phyloP scores from a whole-genome alignment of 2,797 vertebrate genomes.

The Anguilla anguilla region DNA sequence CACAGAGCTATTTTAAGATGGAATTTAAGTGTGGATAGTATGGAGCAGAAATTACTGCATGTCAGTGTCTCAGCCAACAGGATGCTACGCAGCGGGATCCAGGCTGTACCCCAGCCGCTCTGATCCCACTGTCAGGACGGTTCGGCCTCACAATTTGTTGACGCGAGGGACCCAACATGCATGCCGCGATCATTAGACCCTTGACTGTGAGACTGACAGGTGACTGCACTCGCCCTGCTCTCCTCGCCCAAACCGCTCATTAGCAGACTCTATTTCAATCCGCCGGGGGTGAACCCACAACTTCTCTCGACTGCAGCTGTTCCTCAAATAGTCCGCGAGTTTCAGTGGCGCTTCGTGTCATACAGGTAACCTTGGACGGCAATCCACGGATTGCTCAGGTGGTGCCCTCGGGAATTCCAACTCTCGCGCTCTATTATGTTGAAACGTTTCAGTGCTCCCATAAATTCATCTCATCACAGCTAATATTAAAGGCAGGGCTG shows the following conservation, averaged over 20 bases:
- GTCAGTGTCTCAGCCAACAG: slow-evolving; percentile 6
- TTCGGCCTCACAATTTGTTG: slow-evolving; percentile 25
- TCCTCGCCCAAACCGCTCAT: slow-evolving; percentile 22
- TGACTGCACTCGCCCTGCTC: neutral
- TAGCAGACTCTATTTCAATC: slow-evolving; percentile 29
- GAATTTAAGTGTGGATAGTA: neutral
- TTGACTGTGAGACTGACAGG: slow-evolving; percentile 24
- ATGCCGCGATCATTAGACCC: slow-evolving; percentile 32
- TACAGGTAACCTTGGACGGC: neutral
- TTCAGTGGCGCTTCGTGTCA: neutral
- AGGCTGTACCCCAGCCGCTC: neutral
- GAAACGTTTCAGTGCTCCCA: slow-evolving; percentile 1
- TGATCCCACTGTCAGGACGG: slow-evolving; percentile 16
- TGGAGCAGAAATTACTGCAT: neutral
- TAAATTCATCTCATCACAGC: neutral
- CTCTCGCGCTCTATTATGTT: neutral
- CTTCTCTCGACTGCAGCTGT: slow-evolving; percentile 8
- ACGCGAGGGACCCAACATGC: slow-evolving; percentile 14
- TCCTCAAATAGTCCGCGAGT: neutral
- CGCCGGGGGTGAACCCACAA: slow-evolving; percentile 15
- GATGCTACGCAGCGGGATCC: neutral
- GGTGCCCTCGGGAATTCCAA: neutral
- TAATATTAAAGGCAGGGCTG: neutral
- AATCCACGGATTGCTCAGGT: neutral
- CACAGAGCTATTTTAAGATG: slow-evolving; percentile 24